Conservation (phyloP, 2,113 vertebrate species). For the Oenanthe melanoleuca region DNA sequence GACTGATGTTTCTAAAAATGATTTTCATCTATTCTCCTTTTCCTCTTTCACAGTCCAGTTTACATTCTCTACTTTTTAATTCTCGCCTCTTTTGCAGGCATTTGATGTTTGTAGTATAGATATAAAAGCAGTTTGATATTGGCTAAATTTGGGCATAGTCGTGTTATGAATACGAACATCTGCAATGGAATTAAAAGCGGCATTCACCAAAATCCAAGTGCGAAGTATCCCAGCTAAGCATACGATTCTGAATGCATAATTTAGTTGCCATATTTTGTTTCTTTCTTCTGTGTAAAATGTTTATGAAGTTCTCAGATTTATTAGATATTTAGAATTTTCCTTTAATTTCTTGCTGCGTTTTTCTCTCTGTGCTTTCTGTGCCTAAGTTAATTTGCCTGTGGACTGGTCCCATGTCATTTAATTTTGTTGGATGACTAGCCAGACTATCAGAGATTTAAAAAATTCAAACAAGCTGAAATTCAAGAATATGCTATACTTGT, state of each 20-base stretch:
- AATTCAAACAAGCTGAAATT: constrained; percentile 14
- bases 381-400: neutral
- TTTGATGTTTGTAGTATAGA: neutral
- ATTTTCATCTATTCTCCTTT: constrained; percentile 11
- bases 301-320: constrained; percentile 43
- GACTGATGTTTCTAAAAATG: neutral
- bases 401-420: neutral
- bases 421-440: constrained; percentile 11
- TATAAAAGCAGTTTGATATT: constrained; percentile 48
- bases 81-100: neutral
- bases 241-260: constrained; percentile 55
- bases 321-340: constrained; percentile 54
- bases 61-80: neutral
- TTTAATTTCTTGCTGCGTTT: constrained; percentile 20
- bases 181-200: constrained; percentile 62
- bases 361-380: neutral
- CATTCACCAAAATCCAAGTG: constrained; percentile 65
- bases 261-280: constrained; percentile 53
- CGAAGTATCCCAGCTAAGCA: constrained; percentile 42
- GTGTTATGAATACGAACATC: constrained; percentile 61
- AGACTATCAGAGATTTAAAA: constrained; percentile 1
- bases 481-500: neutral
- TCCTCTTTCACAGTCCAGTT: neutral
- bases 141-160: constrained; percentile 56
- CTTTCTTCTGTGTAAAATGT: constrained; percentile 17